Conservation (phyloP, 2,113 vertebrate genomes). For the Zapus hudsonius region DNA sequence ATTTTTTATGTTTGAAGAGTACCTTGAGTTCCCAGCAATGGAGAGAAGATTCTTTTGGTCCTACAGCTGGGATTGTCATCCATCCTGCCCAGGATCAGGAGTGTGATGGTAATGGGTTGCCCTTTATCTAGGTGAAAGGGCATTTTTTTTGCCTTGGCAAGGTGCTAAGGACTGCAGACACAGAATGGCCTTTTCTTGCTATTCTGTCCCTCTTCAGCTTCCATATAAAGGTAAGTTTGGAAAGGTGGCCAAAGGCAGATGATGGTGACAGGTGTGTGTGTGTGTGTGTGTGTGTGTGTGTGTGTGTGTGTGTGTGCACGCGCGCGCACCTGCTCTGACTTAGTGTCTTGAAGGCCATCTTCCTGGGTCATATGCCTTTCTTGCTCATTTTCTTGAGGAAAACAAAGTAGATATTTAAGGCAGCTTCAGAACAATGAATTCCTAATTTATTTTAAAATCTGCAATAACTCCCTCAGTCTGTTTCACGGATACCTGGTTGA, state of each 20-base stretch:
- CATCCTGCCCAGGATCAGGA: background rate
- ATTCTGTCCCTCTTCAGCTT: background rate
- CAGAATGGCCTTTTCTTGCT: background rate
- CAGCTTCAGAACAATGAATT: background rate
- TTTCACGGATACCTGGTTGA: background rate
- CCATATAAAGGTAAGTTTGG: background rate
- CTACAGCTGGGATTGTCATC: too few relatives aligned
- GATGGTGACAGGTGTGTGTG: background rate
- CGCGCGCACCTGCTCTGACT: background rate
- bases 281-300: too few relatives aligned
- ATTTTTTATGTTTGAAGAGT: slow-evolving; percentile 8
- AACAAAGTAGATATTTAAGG: background rate
- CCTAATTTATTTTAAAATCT: background rate
- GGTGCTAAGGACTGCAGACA: background rate
- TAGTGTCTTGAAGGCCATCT: background rate
- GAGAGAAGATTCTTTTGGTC: background rate
- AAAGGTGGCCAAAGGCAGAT: background rate
- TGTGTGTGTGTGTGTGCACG: too few relatives aligned
- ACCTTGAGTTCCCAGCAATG: background rate
- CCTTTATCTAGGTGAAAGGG: background rate
- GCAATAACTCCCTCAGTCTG: background rate
- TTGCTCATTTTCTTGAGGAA: background rate
- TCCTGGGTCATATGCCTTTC: background rate
- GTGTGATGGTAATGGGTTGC: background rate
- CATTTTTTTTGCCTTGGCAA: background rate